Evolutionary conservation across 2,113 vertebrate species (phyloP).

Genomic region (Isichthys henryi): DNA sequence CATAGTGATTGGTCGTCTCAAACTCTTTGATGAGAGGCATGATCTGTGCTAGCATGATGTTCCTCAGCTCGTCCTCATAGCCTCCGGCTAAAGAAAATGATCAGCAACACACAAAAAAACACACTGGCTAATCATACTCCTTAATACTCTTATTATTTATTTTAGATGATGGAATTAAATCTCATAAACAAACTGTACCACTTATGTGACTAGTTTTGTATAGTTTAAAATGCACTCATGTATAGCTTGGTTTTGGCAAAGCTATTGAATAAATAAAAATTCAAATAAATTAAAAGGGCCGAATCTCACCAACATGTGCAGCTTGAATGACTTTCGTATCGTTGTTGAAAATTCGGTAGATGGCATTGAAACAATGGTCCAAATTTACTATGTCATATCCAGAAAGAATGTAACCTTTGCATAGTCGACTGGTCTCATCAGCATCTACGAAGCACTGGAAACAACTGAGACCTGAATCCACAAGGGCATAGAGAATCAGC

Average conservation of each 20-base stretch:
- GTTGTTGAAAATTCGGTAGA: background rate
- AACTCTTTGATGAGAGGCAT: constrained; percentile 45
- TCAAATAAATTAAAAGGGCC: background rate
- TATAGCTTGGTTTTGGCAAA: background rate
- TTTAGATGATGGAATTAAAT: background rate
- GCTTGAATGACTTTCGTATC: background rate
- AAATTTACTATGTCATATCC: background rate
- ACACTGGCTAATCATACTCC: background rate
- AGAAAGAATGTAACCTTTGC: background rate
- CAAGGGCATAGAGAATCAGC: background rate
- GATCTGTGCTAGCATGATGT: constrained; percentile 47
- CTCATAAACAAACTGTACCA: background rate
- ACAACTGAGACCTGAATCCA: background rate
- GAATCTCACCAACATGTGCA: background rate
- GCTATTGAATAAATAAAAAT: background rate
- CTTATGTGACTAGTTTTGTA: background rate
- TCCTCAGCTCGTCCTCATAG: constrained; percentile 44
- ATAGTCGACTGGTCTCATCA: background rate
- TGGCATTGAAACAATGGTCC: background rate
- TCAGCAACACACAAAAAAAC: background rate
- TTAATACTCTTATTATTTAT: background rate
- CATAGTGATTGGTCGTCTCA: constrained; percentile 34
- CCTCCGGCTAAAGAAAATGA: constrained; percentile 7
- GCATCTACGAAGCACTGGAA: background rate
- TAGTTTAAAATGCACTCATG: background rate